Conservation (phyloP, 2,113 vertebrate species). For the Paracanthobrama guichenoti region DNA sequence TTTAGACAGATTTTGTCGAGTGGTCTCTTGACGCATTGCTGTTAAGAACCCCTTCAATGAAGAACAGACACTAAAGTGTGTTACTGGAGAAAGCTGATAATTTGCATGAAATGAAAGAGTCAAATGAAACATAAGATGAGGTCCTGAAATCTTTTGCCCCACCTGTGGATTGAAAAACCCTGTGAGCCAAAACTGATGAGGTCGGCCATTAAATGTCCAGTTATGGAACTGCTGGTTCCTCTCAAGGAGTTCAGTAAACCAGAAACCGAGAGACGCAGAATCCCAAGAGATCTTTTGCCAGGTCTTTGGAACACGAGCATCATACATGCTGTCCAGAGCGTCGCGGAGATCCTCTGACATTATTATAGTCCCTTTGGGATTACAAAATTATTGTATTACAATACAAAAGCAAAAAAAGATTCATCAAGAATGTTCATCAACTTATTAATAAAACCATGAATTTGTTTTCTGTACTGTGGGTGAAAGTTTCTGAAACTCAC, state of each 20-base stretch:
- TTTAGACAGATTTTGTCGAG: conserved; percentile 75
- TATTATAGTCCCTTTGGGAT: conserved; percentile 77
- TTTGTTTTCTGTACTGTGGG: not conserved
- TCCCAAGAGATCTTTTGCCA: conserved; percentile 85
- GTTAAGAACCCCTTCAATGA: conserved; percentile 79
- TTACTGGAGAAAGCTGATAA: not conserved
- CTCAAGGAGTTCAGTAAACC: conserved; percentile 85
- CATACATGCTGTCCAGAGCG: conserved; percentile 81
- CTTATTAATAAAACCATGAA: not conserved
- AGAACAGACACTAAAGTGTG: not conserved
- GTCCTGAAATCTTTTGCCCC: not conserved
- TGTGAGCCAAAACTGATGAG: conserved; percentile 83
- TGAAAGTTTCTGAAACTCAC: conserved; percentile 59
- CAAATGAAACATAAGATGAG: not conserved
- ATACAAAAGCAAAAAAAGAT: not conserved
- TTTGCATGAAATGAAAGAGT: not conserved
- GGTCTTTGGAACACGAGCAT: conserved; percentile 77
- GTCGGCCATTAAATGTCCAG: conserved; percentile 76
- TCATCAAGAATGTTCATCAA: no score
- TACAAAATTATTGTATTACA: not conserved
- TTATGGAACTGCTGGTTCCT: conserved; percentile 81
- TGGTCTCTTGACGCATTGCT: conserved; percentile 83
- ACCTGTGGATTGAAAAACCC: conserved; percentile 88
- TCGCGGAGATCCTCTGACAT: conserved; percentile 85
- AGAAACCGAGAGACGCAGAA: conserved; percentile 82